Evolutionary conservation across 2,797 vertebrate genomes (phyloP), one percentile per base, ranked within the genome.

Genomic region (Anas flavirostris): DNA sequence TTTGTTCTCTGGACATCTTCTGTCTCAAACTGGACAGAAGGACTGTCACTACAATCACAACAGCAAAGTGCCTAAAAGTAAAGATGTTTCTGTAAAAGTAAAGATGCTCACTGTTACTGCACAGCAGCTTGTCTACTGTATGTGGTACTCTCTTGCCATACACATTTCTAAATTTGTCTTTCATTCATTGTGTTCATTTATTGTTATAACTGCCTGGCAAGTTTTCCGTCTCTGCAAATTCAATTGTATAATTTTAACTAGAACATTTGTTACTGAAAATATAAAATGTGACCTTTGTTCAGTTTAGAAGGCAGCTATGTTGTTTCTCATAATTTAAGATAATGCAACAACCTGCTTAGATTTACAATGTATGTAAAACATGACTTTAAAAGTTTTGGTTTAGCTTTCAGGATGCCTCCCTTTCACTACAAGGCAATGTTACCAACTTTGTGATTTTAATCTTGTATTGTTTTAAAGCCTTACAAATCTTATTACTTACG

Each of bases 51-150:
- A 64, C 37, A 83, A 85, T 62, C 19, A 35, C 23, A 35, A 79
- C 2, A 88, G 75, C 64, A 48, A 96, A 94, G 91, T 94, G 88
- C 90, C 91, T 96, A 67, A 81, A 94, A 91, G 46, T 48, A 72
- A 66, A 69, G 44, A 68, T 62, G 29, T 80, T 76, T 84, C 56
- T 69, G 39, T 70, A 55, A 63, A 75, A 26, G 55, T 70, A 7
- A 64, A 82, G 64, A 58, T 70, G 66, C 53, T 88, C 31, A 37
- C 37, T 64, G 37, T 68, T 72, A 41, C 8, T 92, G 52, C 67
- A 63, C 53, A 82, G 66, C 68, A 56, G 19, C n/a, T 81, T 63
- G 63, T 50, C 80, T 90, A 4, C 48, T 78, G 12, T 79, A 60
- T 31, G 31, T 80, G 86, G 46, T 72, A 46, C 59, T 69, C 43